Evolutionary conservation across 2,888 invertebrate genomes (phyloP).

Genomic region (Elmis aenea): DNA sequence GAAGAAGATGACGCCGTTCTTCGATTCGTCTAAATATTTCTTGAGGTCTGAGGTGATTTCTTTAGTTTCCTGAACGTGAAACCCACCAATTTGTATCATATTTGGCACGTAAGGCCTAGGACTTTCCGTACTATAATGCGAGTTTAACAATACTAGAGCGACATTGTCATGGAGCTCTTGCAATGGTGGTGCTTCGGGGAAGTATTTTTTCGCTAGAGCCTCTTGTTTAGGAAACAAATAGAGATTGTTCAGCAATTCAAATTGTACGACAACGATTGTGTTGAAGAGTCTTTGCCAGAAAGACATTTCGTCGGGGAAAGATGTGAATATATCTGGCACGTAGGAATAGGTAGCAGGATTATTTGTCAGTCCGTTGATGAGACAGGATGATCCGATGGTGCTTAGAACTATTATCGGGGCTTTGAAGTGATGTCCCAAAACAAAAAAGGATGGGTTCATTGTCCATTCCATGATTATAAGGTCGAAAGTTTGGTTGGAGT

Average conservation of each 20-base stretch:
- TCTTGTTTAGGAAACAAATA: constrained; percentile 19
- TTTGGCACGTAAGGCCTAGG: constrained; percentile 35
- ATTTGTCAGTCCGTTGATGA: constrained; percentile 31
- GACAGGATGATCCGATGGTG: constrained; percentile 29
- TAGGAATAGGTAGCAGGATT: constrained; percentile 38
- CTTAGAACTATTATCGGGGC: constrained; percentile 37
- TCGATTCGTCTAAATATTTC: constrained; percentile 26
- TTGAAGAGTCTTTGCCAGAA: constrained; percentile 37
- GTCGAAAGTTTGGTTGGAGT: constrained; percentile 29
- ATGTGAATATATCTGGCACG: constrained; percentile 31
- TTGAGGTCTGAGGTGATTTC: constrained; percentile 19
- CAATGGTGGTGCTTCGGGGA: constrained; percentile 29
- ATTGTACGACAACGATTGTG: constrained; percentile 16
- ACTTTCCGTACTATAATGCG: constrained; percentile 32
- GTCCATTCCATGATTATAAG: constrained; percentile 34
- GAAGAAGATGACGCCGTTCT: constrained; percentile 31
- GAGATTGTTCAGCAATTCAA: constrained; percentile 8
- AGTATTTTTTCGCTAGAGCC: constrained; percentile 25
- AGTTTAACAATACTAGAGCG: constrained; percentile 31
- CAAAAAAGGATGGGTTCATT: constrained; percentile 37
- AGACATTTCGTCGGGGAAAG: constrained; percentile 35
- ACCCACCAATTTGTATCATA: constrained; percentile 35
- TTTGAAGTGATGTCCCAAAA: constrained; percentile 36
- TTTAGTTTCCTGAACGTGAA: constrained; percentile 28
- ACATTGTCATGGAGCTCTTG: constrained; percentile 27